Percentiles rank a stretch among this genome's conserved stretches.
phyloP scores from a whole-genome alignment of 2,797 vertebrate genomes.

The Gymnodraco acuticeps region DNA sequence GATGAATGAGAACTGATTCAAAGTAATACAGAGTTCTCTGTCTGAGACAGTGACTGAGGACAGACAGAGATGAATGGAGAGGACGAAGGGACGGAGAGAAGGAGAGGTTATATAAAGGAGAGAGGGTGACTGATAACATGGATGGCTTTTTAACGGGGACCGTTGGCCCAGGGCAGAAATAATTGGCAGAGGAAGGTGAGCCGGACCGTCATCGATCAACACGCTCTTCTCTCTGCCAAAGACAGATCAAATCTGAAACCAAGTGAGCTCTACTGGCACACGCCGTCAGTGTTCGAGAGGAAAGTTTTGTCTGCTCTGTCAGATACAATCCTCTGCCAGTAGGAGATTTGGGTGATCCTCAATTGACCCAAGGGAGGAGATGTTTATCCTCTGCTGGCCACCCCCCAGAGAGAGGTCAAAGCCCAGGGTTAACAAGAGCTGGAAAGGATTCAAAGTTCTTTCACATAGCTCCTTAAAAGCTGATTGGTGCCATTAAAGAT shows the following conservation, averaged over 20 bases:
- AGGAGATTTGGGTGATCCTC: conserved; percentile 45
- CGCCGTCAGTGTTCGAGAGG: conserved; percentile 46
- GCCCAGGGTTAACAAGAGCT: conserved; percentile 32
- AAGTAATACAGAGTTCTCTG: conserved; percentile 64
- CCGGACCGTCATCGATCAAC: conserved; percentile 78
- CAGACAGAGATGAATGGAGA: conserved; percentile 66
- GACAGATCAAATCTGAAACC: conserved; percentile 68
- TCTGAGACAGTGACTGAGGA: conserved; percentile 52
- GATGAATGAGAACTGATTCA: conserved; percentile 64
- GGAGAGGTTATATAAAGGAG: conserved; percentile 71
- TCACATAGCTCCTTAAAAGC: conserved; percentile 38
- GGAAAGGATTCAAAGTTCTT: conserved; percentile 37
- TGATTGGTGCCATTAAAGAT: conserved; percentile 12
- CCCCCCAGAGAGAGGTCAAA: conserved; percentile 56
- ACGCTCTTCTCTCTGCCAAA: conserved; percentile 68
- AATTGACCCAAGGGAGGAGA: conserved; percentile 51
- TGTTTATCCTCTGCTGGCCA: conserved; percentile 52
- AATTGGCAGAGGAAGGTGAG: conserved; percentile 81
- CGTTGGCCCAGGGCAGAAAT: conserved; percentile 72
- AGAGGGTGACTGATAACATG: conserved; percentile 79
- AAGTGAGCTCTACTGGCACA: conserved; percentile 53
- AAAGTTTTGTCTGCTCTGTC: conserved; percentile 65
- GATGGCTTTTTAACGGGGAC: conserved; percentile 80
- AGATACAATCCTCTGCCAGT: conserved; percentile 52
- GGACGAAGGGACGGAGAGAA: conserved; percentile 58